Conservation (phyloP, 1,140 invertebrate species). For the Cardiocondyla obscurior region DNA sequence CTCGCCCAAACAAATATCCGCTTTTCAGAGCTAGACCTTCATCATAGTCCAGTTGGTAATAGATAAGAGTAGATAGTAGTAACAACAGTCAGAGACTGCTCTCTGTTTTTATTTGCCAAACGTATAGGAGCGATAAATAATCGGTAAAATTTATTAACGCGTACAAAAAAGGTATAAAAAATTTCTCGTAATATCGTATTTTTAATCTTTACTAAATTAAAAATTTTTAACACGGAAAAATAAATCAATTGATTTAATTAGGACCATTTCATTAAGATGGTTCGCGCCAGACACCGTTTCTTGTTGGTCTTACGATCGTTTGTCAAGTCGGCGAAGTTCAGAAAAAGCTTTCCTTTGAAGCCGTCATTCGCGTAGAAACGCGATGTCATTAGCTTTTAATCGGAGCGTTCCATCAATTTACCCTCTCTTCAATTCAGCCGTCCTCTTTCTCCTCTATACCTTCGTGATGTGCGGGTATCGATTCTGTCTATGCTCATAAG, state of each 20-base stretch:
- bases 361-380: constrained; percentile 54
- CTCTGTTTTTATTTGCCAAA: not conserved
- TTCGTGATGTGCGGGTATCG: constrained; percentile 52
- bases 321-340: constrained; percentile 46
- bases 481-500: constrained; percentile 49
- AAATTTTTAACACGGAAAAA: not conserved
- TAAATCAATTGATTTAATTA: constrained; percentile 44
- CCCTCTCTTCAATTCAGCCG: constrained; percentile 43
- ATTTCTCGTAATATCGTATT: not conserved
- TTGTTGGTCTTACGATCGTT: constrained; percentile 49
- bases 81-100: not conserved
- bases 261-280: constrained; percentile 43
- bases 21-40: not conserved
- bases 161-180: not conserved
- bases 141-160: not conserved
- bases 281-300: constrained; percentile 37
- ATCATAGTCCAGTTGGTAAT: not conserved
- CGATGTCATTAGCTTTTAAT: constrained; percentile 60
- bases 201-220: not conserved
- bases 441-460: constrained; percentile 22
- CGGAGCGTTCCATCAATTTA: constrained; percentile 57
- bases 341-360: constrained; percentile 58
- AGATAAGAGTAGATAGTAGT: not conserved
- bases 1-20: constrained; percentile 18
- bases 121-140: not conserved